Evolutionary conservation across 2,113 vertebrate species (phyloP), one percentile per base, ranked within the genome.

Genomic region (Micronycteris hirsuta): DNA sequence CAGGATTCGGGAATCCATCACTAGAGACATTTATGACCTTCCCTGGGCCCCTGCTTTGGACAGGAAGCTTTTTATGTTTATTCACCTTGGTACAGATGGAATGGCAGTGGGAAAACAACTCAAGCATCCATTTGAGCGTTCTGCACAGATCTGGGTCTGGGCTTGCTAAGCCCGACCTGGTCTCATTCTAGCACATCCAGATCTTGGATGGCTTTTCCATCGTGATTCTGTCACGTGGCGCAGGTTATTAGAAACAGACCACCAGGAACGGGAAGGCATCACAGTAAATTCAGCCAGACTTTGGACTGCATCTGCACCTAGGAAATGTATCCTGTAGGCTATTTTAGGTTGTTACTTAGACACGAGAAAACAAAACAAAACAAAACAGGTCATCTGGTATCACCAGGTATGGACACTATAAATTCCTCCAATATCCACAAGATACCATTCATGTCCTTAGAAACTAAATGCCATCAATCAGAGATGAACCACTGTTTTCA

Each of bases 221-320:
- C 92, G 89, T 24, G 7, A 86, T 93, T 90, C 90, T 87, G 89
- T 68, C 91, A 49, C 45, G 93, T 89, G 91, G 74, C 89, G 54
- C 83, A 31, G 71, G 45, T 92, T 94, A 96, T 90, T 87, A 91
- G 93, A 97, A 97, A 86, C n/a, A 96, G 95, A 93, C 87, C 52
- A 94, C 52, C 56, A 87, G 77, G 63, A 94, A 92, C 65, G 54
- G 87, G 56, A 95, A 97, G 84, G 77, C 91, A 94, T 90, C 94
- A 80, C 68, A 96, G 90, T 12, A 81, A 84, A 88, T 71, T 86
- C 87, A 86, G 84, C 33, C 95, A 97, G 54, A 22, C 86, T 82
- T 91, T 96, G 68, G 83, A 97, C 82, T 12, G 82, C 68, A 95
- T 97, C 92, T 71, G 28, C 85, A 92, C 67, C 85, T 97, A 92